Evolutionary conservation across 2,113 vertebrate genomes (phyloP), one percentile per base, ranked within the genome.

Genomic region (Accipiter cooperii): DNA sequence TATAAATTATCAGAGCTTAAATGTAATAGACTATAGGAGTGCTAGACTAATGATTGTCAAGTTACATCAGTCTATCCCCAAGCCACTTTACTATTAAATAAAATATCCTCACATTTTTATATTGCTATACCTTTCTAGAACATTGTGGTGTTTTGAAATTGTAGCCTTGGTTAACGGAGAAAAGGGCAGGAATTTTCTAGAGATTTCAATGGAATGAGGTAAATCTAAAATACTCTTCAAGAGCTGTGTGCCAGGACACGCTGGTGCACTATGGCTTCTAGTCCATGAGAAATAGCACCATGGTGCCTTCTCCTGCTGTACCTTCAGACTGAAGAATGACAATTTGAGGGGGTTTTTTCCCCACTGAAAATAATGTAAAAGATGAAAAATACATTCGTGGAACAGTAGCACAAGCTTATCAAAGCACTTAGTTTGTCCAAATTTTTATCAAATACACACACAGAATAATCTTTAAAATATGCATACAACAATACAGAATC

Each of bases 311-410:
- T 84, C n/a, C 33, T 79, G 36, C 19, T 36, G 26, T 51, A 40
- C 29, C 5, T 74, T 90, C 79, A 86, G 21, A 69, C 13, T 16
- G 46, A 82, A 64, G 28, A 86, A 61, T 12, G 55, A 52, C 6
- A 58, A 22, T 40, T 29, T 33, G n/a, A n/a, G n/a, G 8, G 17
- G 3, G 0, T 1, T 1, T 11, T 47, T 64, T 29, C 6, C 6
- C 7, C 25, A 33, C 3, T 1, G 3, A 58, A 66, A 75, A 46
- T 15, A 31, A 57, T 0, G 5, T 11, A 40, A 44, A 51, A 64
- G 3, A 84, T 42, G 11, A 61, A 79, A 70, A 77, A 61, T 12
- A 29, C 5, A 63, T 63, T 46, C 3, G 57, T 34, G 9, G 19
- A 91, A 63, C 20, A 83, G 63, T 28, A 91, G 40, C 31, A 87